Evolutionary conservation across 2,888 invertebrate genomes (phyloP).

Genomic region (Carcina quercana): DNA sequence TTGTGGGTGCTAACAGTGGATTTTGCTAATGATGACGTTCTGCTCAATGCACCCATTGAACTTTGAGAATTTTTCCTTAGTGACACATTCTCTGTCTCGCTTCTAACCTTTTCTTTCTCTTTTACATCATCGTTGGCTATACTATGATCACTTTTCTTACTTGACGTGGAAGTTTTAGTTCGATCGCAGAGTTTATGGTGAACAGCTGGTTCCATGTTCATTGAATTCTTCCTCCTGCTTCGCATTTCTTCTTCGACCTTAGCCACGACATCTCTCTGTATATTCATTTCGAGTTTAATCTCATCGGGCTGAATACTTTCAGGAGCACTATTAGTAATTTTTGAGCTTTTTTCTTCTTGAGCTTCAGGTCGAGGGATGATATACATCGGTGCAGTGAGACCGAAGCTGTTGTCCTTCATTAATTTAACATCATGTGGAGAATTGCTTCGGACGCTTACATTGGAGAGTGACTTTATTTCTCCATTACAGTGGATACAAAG

Average conservation of each 20-base stretch:
- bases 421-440: constrained; percentile 52
- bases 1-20: constrained; percentile 68
- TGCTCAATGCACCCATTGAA: constrained; percentile 62
- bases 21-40: constrained; percentile 64
- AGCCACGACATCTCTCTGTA: constrained; percentile 27
- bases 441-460: constrained; percentile 52
- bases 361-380: constrained; percentile 39
- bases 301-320: constrained; percentile 34
- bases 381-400: constrained; percentile 40
- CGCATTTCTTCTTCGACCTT: constrained; percentile 38
- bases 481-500: constrained; percentile 78
- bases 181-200: constrained; percentile 78
- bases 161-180: constrained; percentile 56
- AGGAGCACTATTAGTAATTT: no score
- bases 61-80: constrained; percentile 57
- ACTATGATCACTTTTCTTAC: constrained; percentile 59
- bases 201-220: constrained; percentile 62
- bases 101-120: constrained; percentile 39
- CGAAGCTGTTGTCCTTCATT: constrained; percentile 43
- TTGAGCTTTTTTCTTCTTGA: constrained; percentile 28
- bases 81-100: constrained; percentile 32
- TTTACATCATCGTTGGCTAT: constrained; percentile 47
- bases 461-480: constrained; percentile 62
- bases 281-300: constrained; percentile 26
- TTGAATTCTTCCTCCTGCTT: constrained; percentile 30